Evolutionary conservation across 2,113 vertebrate genomes (phyloP), one percentile per base, ranked within the genome.

Genomic region (Barnardius zonarius): DNA sequence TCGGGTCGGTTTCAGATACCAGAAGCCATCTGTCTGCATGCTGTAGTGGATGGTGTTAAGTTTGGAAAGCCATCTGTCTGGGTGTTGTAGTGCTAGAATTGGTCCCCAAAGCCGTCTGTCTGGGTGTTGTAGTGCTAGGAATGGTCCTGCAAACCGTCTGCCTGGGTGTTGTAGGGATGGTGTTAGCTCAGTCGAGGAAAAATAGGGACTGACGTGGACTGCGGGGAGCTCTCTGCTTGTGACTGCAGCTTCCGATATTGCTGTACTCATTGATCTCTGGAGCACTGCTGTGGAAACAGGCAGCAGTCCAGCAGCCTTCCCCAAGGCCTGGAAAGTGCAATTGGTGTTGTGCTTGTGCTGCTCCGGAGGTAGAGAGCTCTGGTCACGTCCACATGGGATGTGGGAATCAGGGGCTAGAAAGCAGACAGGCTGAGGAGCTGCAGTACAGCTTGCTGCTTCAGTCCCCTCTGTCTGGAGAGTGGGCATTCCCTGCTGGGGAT

Each of bases 61-160:
- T 91, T 96, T 91, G 94, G 89, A 93, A 61, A 96, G 89, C 95
- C 94, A 95, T 95, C 95, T 97, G 95, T 22, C 93, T 31, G 94
- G 86, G 94, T 97, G 96, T 84, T 96, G 94, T 69, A 78, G 86
- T 35, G 96, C 86, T 88, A 93, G 92, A 51, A 86, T 76, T 35
- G 93, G 94, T 81, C 94, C 91, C 90, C 1, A 5, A 80, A 90
- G 94, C 96, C 67, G 84, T 94, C 94, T 96, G 95, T 27, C 72
- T 93, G 93, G 85, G 93, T 94, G 96, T 94, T 96, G 94, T 70
- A 67, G 87, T 63, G 94, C 73, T 33, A 92, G 87, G 78, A 59
- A 11, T 66, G 84, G 82, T 70, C 92, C 94, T n/a, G 78, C 64
- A 73, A 64, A 63, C 73, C 51, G 77, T 78, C 91, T 92, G 95